A percentile compares a stretch with the other conserved stretches of the same genome.
phyloP scores from a whole-genome alignment of 2,113 vertebrate species.

The Poeciliopsis turrubarensis region DNA sequence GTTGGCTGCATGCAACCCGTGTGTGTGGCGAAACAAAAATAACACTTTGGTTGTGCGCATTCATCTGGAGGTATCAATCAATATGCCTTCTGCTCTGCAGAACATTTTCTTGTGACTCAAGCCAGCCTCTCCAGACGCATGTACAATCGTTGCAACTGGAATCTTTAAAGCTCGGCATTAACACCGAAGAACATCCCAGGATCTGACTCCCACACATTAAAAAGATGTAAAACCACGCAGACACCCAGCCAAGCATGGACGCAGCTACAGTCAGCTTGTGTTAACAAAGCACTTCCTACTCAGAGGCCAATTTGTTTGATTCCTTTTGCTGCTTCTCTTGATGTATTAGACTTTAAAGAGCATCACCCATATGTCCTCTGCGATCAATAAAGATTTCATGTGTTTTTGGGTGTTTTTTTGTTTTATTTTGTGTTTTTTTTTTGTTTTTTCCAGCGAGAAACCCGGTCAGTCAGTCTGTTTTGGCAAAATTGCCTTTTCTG shows the following conservation, averaged over 20 bases:
- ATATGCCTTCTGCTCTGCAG: constrained; percentile 60
- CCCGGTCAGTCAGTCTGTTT: constrained; percentile 13
- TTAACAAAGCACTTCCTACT: constrained; percentile 70
- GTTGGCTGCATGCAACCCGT: constrained; percentile 61
- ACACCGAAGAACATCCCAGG: constrained; percentile 59
- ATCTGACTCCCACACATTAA: constrained; percentile 70
- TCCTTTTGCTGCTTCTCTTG: constrained; percentile 61
- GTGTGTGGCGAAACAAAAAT: constrained; percentile 63
- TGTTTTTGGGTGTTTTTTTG: neutral
- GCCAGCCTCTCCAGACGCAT: constrained; percentile 65
- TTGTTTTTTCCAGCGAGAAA: neutral
- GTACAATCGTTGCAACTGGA: constrained; percentile 45
- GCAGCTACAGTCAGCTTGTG: constrained; percentile 42
- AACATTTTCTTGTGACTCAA: constrained; percentile 70
- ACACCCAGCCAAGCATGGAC: constrained; percentile 56
- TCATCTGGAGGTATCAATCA: constrained; percentile 73
- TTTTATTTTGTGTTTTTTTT: neutral
- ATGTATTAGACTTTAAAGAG: constrained; percentile 53
- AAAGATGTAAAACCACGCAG: constrained; percentile 50
- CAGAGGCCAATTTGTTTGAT: constrained; percentile 70
- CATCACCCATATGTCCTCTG: constrained; percentile 24
- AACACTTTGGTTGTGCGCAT: constrained; percentile 65
- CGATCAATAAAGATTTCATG: constrained; percentile 53
- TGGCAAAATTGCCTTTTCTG: constrained; percentile 25
- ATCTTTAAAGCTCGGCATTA: constrained; percentile 71